Conservation (phyloP, 2,888 invertebrate species). For the Shargacucullia verbasci region DNA sequence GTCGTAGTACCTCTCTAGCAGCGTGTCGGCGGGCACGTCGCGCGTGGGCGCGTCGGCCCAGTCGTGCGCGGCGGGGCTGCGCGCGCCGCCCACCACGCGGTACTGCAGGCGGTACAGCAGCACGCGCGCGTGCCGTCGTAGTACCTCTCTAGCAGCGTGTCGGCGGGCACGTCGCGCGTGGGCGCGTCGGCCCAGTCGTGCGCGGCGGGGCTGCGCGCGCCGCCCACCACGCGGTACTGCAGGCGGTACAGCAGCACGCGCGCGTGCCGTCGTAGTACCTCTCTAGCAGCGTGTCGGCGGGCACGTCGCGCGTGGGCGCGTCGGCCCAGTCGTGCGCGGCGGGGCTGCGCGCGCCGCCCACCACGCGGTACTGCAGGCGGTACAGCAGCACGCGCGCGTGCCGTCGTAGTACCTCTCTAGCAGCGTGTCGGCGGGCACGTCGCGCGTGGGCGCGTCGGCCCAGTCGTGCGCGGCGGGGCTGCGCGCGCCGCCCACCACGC, state of each 20-base stretch:
- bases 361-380: conserved; percentile 89
- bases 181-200: conserved; percentile 82
- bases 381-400: conserved; percentile 91
- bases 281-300: conserved; percentile 74
- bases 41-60: conserved; percentile 81
- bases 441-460: conserved; percentile 89
- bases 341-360: conserved; percentile 65
- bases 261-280: conserved; percentile 91
- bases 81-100: conserved; percentile 77
- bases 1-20: too few species aligned
- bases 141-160: conserved; percentile 88
- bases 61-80: conserved; percentile 63
- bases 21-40: conserved; percentile 73
- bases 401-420: conserved; percentile 90
- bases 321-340: conserved; percentile 82
- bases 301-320: conserved; percentile 90
- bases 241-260: conserved; percentile 91
- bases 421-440: conserved; percentile 87
- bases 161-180: conserved; percentile 75
- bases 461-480: conserved; percentile 66
- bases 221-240: conserved; percentile 88
- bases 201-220: conserved; percentile 54
- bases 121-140: conserved; percentile 91
- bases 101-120: conserved; percentile 91
- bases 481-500: conserved; percentile 78